Evolutionary conservation across 2,888 invertebrate species (phyloP), one percentile per base, ranked within the genome.

Genomic region (Liopterus haemorrhoidalis): DNA sequence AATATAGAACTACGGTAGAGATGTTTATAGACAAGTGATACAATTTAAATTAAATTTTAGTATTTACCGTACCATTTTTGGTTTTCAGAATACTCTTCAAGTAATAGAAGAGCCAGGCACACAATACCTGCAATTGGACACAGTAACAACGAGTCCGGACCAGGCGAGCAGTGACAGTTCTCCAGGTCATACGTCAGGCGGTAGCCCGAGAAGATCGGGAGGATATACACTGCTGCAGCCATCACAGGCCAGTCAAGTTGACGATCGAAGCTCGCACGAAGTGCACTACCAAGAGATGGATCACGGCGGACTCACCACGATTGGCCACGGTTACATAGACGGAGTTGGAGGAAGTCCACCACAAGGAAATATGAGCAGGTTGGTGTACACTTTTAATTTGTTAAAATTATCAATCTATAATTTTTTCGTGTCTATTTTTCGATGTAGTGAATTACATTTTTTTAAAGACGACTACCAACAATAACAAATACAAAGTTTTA

Each of bases 271-370:
- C 32, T 22, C 38, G 15, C n/a, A n/a, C n/a, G n/a, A n/a, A n/a
- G n/a, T n/a, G n/a, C n/a, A n/a, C n/a, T 45, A 39, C 39, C 22
- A 21, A 6, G 45, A 45, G 14, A 45, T 45, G 45, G 45, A 45
- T n/a, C 42, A n/a, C n/a, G n/a, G n/a, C n/a, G n/a, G n/a, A 11
- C 32, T 45, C 14, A 45, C 45, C 2, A 25, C 45, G 4, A 32
- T 45, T 1, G 45, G 45, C 4, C 32, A 39, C 14, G 38, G 3
- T 9, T 27, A 20, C 25, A 22, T 15, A 5, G 44, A 38, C 1
- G 44, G 32, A 5, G 32, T 24, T 12, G 45, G 15, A 3, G 28
- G 27, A 15, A 25, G 32, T 16, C 45, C 45, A 11, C 45, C 45
- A 1, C 32, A 31, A 24, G 33, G 24, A 14, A 45, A 45, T 15